These are phyloP conservation scores for Malurus melanocephalus DNA, from an alignment of 2,113 vertebrate genomes.

Conservation along the genomic window DNA sequence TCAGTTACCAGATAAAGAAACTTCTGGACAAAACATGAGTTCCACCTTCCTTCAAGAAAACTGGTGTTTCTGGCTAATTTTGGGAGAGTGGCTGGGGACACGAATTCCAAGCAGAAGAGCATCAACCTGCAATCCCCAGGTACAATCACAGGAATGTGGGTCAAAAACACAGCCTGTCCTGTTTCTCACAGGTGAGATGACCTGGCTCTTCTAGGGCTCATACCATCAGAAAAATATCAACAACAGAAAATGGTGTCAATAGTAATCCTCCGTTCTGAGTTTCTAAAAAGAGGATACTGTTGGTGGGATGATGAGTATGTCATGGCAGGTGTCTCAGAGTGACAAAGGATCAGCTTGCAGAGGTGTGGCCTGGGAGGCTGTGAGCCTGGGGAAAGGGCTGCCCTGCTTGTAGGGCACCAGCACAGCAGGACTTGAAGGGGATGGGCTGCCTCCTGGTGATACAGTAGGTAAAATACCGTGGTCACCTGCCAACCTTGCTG, in stretches of 20 bases:
- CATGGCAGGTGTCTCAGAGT: background rate
- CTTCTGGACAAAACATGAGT: background rate
- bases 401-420: fast-evolving
- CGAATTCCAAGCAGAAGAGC: background rate
- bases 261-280: background rate
- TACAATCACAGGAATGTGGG: fast-evolving
- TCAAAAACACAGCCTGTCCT: background rate
- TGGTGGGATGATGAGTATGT: background rate
- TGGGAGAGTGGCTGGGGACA: background rate
- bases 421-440: background rate
- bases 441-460: background rate
- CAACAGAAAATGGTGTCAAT: background rate
- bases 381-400: background rate
- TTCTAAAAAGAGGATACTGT: background rate
- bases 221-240: background rate
- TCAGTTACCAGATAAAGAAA: background rate
- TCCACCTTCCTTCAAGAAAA: background rate
- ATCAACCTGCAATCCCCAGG: background rate
- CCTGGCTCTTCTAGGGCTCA: background rate
- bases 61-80: background rate
- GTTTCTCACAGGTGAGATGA: background rate
- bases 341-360: background rate
- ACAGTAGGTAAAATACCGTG: background rate
- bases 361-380: background rate
- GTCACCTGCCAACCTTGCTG: background rate